Conservation (phyloP, 2,888 invertebrate species). For the Drosophila paranaensis region DNA sequence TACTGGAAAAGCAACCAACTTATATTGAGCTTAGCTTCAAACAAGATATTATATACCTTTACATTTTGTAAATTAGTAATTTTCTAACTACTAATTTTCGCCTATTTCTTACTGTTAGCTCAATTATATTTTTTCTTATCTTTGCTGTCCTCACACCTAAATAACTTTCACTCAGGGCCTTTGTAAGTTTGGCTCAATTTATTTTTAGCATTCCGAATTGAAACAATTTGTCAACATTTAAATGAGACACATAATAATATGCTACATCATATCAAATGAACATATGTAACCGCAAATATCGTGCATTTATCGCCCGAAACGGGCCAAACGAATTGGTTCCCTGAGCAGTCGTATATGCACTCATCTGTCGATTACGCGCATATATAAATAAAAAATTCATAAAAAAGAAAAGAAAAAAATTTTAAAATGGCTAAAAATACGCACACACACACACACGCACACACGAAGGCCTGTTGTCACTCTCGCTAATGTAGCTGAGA, state of each 20-base stretch:
- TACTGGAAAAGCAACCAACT: too few relatives aligned
- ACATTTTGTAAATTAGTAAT: too few relatives aligned
- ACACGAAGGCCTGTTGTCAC: slow-evolving; percentile 21
- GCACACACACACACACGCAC: slow-evolving; percentile 12
- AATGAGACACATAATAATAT: slow-evolving; percentile 2
- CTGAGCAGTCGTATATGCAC: slow-evolving; percentile 59
- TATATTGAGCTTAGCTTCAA: too few relatives aligned
- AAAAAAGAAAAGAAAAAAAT: slow-evolving; percentile 17
- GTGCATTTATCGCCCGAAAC: slow-evolving; percentile 16
- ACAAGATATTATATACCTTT: too few relatives aligned
- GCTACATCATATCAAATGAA: slow-evolving; percentile 4
- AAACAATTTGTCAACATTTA: slow-evolving; percentile 6
- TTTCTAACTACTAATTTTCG: background rate
- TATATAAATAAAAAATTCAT: slow-evolving; percentile 63
- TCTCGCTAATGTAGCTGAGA: slow-evolving; percentile 36
- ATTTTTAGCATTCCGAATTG: background rate
- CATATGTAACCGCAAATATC: slow-evolving; percentile 16
- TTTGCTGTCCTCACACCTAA: background rate
- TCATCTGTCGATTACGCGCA: slow-evolving; percentile 56
- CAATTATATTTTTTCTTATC: background rate
- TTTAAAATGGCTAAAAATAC: slow-evolving; percentile 51
- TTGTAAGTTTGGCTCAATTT: background rate
- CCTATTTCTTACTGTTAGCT: background rate
- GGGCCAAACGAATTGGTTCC: slow-evolving; percentile 30
- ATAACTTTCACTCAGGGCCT: background rate